Evolutionary conservation across 1,140 invertebrate species (phyloP), one percentile per base, ranked within the genome.

Genomic region (Cotesia typhae): DNA sequence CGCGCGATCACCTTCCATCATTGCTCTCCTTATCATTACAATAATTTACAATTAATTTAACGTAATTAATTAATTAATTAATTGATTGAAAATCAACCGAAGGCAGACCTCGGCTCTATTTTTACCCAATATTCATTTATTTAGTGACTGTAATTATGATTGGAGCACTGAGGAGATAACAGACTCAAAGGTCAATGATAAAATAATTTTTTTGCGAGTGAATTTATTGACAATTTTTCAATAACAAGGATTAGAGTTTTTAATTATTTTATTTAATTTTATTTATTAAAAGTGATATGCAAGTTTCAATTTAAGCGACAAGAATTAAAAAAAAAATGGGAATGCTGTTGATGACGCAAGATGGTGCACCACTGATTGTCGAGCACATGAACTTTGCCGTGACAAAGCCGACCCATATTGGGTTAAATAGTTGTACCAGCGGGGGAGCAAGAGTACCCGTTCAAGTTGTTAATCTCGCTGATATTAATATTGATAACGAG

Each of bases 281-380:
- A 9, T 9, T 51, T n/a, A 51, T 51, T 51, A 55, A 55, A 55
- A 17, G 53, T 55, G 4, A 55, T 0, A 55, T 55, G 12, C n/a
- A n/a, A 14, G 53, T 14, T 14, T 14, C 12, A 14, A 55, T 55
- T 55, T 55, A 55, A 5, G 10, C n/a, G 17, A 55, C 5, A 20
- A 55, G 10, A 55, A n/a, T 10, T 55, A 55, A 55, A 12, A 55
- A 55, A 63, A 82, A 81, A 72, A 87, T 86, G 84, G 84, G 84
- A 75, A 82, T 85, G 71, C 77, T 85, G 67, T 75, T 85, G 76
- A 80, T 85, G 75, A 74, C 80, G 53, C 82, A 85, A 75, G 78
- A 79, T 69, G 74, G 74, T 60, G 71, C 73, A 71, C 74, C 76
- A 59, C 37, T 71, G 57, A 71, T 79, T 71, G 81, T 81, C 72